These are phyloP conservation scores for Paraplagusia blochii DNA, from an alignment of 2,113 vertebrate genomes.

Conservation along the genomic window DNA sequence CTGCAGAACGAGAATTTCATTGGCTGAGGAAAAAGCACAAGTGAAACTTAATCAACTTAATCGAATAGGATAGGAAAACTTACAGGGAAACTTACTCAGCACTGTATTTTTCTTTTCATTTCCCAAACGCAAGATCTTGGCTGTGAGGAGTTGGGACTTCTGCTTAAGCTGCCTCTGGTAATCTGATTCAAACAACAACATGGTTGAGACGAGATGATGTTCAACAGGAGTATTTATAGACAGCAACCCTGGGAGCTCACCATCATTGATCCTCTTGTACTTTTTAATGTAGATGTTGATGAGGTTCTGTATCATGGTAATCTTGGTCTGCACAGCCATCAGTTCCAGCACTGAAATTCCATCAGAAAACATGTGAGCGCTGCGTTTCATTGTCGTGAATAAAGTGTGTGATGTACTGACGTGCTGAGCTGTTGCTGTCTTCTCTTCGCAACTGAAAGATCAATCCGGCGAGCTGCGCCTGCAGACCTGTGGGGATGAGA, in stretches of 20 bases:
- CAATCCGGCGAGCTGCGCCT: constrained; percentile 5
- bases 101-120: background rate
- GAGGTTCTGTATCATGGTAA: background rate
- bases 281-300: constrained; percentile 1
- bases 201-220: background rate
- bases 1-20: constrained; percentile 43
- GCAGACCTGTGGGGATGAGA: too few species aligned
- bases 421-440: background rate
- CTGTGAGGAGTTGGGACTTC: constrained; percentile 7
- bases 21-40: constrained; percentile 22
- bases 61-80: too few species aligned
- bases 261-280: background rate
- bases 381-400: background rate
- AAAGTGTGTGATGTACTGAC: constrained; percentile 14
- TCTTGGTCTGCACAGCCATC: constrained; percentile 26
- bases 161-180: background rate
- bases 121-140: constrained; percentile 30
- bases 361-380: background rate
- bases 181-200: constrained; percentile 12
- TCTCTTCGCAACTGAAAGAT: constrained; percentile 1
- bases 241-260: constrained; percentile 16
- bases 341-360: constrained; percentile 42
- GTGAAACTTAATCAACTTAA: background rate
- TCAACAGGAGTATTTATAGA: background rate
- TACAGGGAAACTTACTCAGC: constrained; percentile 35